Evolutionary conservation across 2,797 vertebrate genomes (phyloP).

Genomic region (Ceryle rudis): DNA sequence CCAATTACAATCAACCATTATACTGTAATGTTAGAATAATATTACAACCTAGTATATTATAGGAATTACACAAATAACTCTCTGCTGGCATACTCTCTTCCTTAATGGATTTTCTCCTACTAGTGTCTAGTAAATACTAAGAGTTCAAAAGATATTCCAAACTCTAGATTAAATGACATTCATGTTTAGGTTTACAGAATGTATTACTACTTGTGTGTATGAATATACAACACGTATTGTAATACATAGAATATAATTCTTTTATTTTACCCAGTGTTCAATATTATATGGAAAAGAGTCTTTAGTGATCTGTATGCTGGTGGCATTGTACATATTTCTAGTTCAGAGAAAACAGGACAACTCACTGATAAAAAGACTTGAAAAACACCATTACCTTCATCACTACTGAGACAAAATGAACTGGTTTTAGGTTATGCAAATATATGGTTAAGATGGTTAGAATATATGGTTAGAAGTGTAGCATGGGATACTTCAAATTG

Average conservation of each 20-base stretch:
- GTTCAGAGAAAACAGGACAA: neutral
- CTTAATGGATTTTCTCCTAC: neutral
- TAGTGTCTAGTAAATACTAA: neutral
- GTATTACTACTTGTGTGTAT: neutral
- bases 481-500: neutral
- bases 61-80: neutral
- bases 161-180: neutral
- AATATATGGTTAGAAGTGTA: neutral
- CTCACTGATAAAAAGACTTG: neutral
- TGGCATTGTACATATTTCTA: neutral
- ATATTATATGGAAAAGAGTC: neutral
- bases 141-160: neutral
- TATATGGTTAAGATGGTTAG: neutral
- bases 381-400: neutral
- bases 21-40: neutral
- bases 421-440: neutral
- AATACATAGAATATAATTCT: neutral
- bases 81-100: neutral
- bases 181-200: neutral
- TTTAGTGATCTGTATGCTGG: neutral
- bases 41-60: neutral
- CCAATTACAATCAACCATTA: conserved; percentile 3
- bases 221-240: neutral
- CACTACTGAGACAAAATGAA: neutral
- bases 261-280: neutral